Conservation (phyloP, 2,888 invertebrate species). For the Oxycera nigricornis region DNA sequence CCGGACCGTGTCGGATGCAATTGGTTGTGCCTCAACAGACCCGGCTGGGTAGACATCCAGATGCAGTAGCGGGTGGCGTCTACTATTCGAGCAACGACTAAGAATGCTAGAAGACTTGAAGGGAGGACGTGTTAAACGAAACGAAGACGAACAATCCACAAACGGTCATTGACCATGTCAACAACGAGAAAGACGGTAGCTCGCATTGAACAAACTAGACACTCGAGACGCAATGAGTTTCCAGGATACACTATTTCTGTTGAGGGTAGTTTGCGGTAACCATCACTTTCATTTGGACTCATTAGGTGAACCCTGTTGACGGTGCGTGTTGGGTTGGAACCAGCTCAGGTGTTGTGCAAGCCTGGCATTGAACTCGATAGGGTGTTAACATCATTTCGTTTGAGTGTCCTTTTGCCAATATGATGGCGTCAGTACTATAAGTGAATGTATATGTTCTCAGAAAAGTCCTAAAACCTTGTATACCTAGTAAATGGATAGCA, state of each 20-base stretch:
- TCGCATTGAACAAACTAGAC: not conserved
- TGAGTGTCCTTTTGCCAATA: not conserved
- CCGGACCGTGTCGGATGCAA: constrained; percentile 34
- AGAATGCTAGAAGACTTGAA: not conserved
- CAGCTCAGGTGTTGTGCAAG: not conserved
- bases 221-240: constrained; percentile 5
- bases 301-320: not conserved
- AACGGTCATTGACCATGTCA: not conserved
- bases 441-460: too few species aligned
- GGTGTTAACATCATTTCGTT: not conserved
- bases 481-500: too few species aligned
- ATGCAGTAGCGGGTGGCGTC: not conserved
- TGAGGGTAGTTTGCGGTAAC: constrained; percentile 2
- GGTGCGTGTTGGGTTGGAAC: not conserved
- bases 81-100: not conserved
- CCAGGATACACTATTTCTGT: not conserved
- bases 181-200: not conserved
- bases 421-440: too few species aligned
- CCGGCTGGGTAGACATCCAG: not conserved
- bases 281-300: not conserved
- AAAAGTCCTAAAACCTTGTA: too few species aligned
- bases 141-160: not conserved
- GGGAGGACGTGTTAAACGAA: constrained; percentile 29
- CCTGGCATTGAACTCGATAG: not conserved
- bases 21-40: not conserved